Base-by-base conservation (phyloP, 2,797 vertebrate genomes). In the Iguana delicatissima region DNA sequence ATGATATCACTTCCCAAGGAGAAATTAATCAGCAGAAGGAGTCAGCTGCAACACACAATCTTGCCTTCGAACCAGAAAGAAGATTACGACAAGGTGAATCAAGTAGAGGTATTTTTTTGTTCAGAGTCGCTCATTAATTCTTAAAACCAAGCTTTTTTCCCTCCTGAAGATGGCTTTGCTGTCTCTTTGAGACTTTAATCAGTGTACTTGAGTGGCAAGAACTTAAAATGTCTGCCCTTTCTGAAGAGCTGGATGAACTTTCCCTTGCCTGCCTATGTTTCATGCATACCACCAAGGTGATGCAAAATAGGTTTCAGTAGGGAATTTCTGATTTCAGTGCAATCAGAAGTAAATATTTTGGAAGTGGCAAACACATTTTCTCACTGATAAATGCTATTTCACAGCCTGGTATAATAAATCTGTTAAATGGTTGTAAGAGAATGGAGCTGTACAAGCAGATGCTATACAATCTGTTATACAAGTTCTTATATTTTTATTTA, bases 1-100 rank as follows among this genome's bases (percentile, higher is more conserved):
- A 77, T 73, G 32, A 67, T 4, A 0, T 72, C 0, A 0, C 6
- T 77, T 50, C 50, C 38, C 0, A 0, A 84, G 72, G 76, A 90
- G 22, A 82, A 91, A 73, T 92, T 91, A 81, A 90, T 89, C 20
- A 9, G 24, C 42, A 0, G 0, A 57, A 62, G 55, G 64, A 74
- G 8, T 16, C 62, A 38, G 24, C 24, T 29, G 7, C 22, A 4
- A 42, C 62, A 4, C 12, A 32, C 82, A 38, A 42, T 88, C 5
- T 59, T 83, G 84, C 24, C 35, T 89, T 42, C 67, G 72, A 14
- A 4, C 7, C 4, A 0, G 1, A 7, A 84, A 18, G 59, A 59
- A 73, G 0, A 14, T 82, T 84, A 35, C 26, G 42, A 42, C 0
- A 24, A 0, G 9, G 12, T 38, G 24, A 90, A 69, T 91, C 35